A percentile compares a stretch with the other conserved stretches of the same genome.
phyloP scores from a whole-genome alignment of 35 echinoderm and acorn worm species.

The Acanthaster planci region DNA sequence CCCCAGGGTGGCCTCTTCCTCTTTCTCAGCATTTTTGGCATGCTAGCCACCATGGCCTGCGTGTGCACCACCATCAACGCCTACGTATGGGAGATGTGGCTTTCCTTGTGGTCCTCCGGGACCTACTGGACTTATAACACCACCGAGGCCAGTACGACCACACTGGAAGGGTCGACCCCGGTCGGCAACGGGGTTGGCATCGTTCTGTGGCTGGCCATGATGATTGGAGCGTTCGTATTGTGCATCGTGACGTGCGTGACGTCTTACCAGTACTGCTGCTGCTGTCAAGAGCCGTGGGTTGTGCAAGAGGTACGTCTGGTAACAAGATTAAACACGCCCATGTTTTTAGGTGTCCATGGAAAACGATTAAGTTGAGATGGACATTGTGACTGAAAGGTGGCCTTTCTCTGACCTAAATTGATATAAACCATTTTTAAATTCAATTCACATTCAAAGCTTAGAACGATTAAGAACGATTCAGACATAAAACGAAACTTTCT shows the following conservation, averaged over 20 bases:
- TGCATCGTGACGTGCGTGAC: neutral
- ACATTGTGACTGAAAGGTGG: too few relatives aligned
- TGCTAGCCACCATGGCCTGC: neutral
- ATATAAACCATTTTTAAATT: too few relatives aligned
- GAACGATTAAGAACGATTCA: too few relatives aligned
- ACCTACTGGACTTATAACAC: too few relatives aligned
- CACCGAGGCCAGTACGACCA: neutral
- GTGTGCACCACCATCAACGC: neutral
- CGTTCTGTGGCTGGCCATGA: neutral
- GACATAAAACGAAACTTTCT: too few relatives aligned
- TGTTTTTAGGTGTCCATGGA: too few relatives aligned
- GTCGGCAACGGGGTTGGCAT: neutral
- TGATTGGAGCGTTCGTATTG: neutral
- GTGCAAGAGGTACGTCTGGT: too few relatives aligned
- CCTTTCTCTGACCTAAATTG: too few relatives aligned
- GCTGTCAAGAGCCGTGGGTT: neutral
- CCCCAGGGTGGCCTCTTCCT: neutral
- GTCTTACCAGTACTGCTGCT: conserved; percentile 11
- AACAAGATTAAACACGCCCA: too few relatives aligned
- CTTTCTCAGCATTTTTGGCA: neutral
- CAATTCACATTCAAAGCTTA: too few relatives aligned
- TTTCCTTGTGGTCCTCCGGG: too few relatives aligned
- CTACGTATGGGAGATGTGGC: neutral
- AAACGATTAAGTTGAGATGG: too few relatives aligned
- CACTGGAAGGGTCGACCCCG: neutral